A percentile compares a stretch with the other conserved stretches of the same genome.
Conservation (phyloP, 2,888 invertebrate species). For the Spilarctia lutea region DNA sequence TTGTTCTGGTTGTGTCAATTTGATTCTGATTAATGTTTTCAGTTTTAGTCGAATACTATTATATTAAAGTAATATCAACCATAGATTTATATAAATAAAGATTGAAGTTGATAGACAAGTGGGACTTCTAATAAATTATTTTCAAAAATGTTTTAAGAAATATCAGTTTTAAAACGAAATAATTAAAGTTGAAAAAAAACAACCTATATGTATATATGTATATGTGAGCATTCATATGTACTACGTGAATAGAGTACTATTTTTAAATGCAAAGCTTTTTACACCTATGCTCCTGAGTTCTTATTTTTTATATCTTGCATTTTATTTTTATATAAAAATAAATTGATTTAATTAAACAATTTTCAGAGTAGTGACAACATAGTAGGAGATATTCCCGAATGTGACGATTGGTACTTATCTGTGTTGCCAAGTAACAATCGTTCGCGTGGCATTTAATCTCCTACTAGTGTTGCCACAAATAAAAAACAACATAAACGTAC, state of each 20-base stretch:
- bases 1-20: constrained; percentile 25
- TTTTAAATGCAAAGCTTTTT: background rate
- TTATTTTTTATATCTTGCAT: constrained; percentile 22
- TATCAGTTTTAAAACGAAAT: background rate
- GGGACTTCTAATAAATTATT: background rate
- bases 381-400: constrained; percentile 80
- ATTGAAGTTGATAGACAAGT: constrained; percentile 26
- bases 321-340: constrained; percentile 40
- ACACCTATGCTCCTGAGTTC: background rate
- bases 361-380: constrained; percentile 81
- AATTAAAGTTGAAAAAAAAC: background rate
- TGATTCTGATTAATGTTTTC: constrained; percentile 17
- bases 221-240: background rate
- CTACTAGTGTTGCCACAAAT: constrained; percentile 82
- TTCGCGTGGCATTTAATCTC: constrained; percentile 67
- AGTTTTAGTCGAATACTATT: background rate
- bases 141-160: background rate
- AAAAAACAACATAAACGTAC: constrained; percentile 74
- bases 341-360: constrained; percentile 51
- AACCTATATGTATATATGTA: background rate
- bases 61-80: background rate
- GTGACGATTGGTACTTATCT: constrained; percentile 77
- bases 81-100: constrained; percentile 3
- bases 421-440: constrained; percentile 72
- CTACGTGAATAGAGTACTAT: background rate